Conservation (phyloP, 2,888 invertebrate genomes). For the Drosophila acutilabella region DNA sequence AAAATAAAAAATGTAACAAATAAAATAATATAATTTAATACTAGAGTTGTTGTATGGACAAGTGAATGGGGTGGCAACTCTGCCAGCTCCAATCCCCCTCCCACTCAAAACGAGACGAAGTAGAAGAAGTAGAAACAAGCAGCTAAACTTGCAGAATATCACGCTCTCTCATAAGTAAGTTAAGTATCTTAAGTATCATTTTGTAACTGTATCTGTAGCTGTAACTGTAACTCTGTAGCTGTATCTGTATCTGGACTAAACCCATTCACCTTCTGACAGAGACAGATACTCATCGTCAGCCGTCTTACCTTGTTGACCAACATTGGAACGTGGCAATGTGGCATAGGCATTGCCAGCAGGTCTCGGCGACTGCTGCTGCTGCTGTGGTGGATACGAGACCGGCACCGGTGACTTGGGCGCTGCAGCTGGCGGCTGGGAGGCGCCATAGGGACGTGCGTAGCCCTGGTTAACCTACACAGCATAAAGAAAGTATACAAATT, state of each 20-base stretch:
- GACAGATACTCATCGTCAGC: conserved; percentile 73
- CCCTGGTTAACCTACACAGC: conserved; percentile 82
- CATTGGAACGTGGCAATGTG: conserved; percentile 83
- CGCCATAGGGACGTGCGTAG: conserved; percentile 84
- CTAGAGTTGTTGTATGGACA: conserved; percentile 21
- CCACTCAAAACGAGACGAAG: conserved; percentile 17
- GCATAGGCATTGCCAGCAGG: conserved; percentile 82
- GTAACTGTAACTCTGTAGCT: conserved; percentile 15
- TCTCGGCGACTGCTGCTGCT: conserved; percentile 69
- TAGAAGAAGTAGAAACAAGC: conserved; percentile 16
- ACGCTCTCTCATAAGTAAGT: conserved; percentile 27
- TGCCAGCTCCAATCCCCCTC: conserved; percentile 7
- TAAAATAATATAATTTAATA: conserved; percentile 31
- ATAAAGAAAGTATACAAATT: not conserved
- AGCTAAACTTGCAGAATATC: conserved; percentile 37
- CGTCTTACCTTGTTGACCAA: conserved; percentile 84
- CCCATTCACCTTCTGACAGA: conserved; percentile 81
- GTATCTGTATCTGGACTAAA: conserved; percentile 56
- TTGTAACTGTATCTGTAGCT: conserved; percentile 28
- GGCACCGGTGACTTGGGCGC: conserved; percentile 83
- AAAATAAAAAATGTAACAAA: conserved; percentile 28
- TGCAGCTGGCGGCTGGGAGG: conserved; percentile 71
- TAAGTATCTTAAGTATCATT: conserved; percentile 18
- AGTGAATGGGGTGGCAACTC: conserved; percentile 22
- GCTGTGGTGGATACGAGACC: conserved; percentile 83